Base-by-base conservation (phyloP, 2,797 vertebrate genomes). In the Brachymystax lenok region DNA sequence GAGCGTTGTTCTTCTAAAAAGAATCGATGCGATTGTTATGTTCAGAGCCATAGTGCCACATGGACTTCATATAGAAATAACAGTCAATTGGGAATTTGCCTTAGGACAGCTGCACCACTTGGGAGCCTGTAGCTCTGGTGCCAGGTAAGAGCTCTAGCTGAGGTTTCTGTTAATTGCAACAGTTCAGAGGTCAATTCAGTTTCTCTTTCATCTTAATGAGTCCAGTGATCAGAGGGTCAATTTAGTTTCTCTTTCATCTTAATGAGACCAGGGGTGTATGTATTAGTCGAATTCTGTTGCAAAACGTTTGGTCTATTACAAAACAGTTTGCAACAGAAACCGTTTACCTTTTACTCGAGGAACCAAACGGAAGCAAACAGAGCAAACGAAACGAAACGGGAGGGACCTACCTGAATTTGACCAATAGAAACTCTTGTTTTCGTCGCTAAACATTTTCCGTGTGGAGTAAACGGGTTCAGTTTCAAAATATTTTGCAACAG, bases 151-250 rank as follows among this genome's bases (percentile, higher is more conserved):
- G 40, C n/a, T 17, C 5, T 8, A 66, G 8, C 40, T 40, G 33
- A n/a, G 12, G 46, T 71, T 63, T 10, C 4, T 51, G 12, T 12
- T 33, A 56, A 74, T 7, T 64, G 21, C 33, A 64, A 7, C 52
- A 33, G 52, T 59, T 46, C 40, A 46, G 40, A 46, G 40, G 40
- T 27, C 27, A 21, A 54, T 74, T 74, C 21, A 74, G 68, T 69
- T 59, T 46, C 10, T 68, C 12, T 13, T 14, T 13, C 19, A 59
- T 40, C 66, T 74, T 40, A 74, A 73, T 67, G 51, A 74, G 63
- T 50, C 10, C 2, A 46, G 40, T 12, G 40, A 12, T 6, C 16
- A 7, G 66, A 61, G 71, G 17, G 6, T 28, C 40, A 24, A 54
- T 69, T 74, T 17, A 69, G 59, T 74, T 61, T 46, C 40, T 68